Evolutionary conservation across 2,888 invertebrate genomes (phyloP).

Genomic region (Lycocerus yunnanus): DNA sequence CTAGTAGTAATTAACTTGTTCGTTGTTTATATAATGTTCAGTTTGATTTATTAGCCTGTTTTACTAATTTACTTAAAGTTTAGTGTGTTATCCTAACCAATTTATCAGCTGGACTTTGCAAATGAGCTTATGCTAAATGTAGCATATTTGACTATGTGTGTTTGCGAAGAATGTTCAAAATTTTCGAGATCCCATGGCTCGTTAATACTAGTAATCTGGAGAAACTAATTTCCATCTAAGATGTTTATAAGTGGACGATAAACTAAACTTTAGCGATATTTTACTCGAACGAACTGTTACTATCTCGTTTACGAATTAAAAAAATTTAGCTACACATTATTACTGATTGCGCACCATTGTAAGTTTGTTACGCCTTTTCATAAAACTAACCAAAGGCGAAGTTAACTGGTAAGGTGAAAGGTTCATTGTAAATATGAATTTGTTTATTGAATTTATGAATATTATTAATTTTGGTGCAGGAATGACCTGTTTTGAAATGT

Average conservation of each 20-base stretch:
- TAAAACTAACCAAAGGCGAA: no score
- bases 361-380: no score
- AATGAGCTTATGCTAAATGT: slow-evolving; percentile 22
- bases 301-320: no score
- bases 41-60: slow-evolving; percentile 27
- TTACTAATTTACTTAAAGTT: slow-evolving; percentile 30
- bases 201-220: background rate
- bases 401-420: no score
- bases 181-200: background rate
- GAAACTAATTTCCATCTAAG: background rate
- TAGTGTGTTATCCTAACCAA: slow-evolving; percentile 24
- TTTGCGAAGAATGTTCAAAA: background rate
- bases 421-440: no score
- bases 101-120: slow-evolving; percentile 27
- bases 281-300: background rate
- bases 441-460: no score
- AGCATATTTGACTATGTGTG: slow-evolving; percentile 10
- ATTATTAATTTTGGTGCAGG: no score
- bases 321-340: no score
- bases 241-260: background rate
- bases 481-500: no score
- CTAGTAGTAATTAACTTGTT: slow-evolving; percentile 26
- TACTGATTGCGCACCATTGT: no score
- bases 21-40: slow-evolving; percentile 30
- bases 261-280: background rate